These are phyloP conservation scores for Heliconius charithonia DNA, from an alignment of 2,888 invertebrate species.

Conservation along the genomic window DNA sequence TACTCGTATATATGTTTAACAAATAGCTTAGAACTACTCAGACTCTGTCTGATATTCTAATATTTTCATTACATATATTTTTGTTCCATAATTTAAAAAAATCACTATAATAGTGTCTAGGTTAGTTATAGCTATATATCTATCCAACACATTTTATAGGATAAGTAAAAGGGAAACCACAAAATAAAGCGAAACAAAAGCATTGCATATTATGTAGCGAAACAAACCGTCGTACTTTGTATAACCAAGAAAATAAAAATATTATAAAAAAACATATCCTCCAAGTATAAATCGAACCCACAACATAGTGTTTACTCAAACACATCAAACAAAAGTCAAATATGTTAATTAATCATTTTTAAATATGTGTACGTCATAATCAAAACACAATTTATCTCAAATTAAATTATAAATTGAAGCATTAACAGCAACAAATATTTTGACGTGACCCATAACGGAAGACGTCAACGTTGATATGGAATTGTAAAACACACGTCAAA, in stretches of 20 bases:
- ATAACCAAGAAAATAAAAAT: neutral
- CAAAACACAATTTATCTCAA: constrained; percentile 8
- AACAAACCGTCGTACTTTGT: neutral
- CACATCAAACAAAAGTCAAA: neutral
- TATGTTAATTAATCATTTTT: neutral
- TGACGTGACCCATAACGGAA: constrained; percentile 52
- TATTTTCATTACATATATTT: no score
- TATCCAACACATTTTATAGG: neutral
- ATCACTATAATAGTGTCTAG: no score
- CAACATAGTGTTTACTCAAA: neutral
- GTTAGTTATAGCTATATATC: neutral
- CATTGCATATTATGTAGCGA: neutral
- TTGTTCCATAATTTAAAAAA: no score
- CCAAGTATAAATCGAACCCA: neutral
- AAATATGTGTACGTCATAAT: constrained; percentile 7
- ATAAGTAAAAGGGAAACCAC: neutral
- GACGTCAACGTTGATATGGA: constrained; percentile 52
- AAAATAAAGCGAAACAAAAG: neutral
- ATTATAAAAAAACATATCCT: neutral
- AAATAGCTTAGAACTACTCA: no score
- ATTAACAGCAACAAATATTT: constrained; percentile 51
- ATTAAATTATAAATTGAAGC: constrained; percentile 39
- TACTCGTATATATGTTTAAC: no score
- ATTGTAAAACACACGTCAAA: constrained; percentile 77
- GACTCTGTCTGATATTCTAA: no score